These are phyloP conservation scores for Phocoena phocoena DNA, from an alignment of 2,113 vertebrate genomes.

Conservation along the genomic window DNA sequence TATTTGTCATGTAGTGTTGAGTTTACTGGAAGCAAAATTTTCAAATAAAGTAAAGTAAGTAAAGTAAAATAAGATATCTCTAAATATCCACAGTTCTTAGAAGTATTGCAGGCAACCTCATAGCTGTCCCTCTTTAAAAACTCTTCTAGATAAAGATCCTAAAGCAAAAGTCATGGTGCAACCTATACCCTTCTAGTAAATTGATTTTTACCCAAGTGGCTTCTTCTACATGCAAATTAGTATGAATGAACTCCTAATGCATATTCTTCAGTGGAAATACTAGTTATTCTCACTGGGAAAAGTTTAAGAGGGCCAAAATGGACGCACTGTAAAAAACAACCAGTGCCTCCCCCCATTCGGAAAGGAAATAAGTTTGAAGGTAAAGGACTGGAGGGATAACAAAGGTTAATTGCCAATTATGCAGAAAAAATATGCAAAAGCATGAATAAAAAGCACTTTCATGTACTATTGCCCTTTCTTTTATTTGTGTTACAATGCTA, in stretches of 20 bases:
- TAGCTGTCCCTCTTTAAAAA: not conserved
- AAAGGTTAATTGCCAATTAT: slow-evolving; percentile 75
- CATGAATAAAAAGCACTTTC: slow-evolving; percentile 57
- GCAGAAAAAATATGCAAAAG: slow-evolving; percentile 49
- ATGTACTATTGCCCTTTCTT: slow-evolving; percentile 55
- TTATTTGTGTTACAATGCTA: not conserved
- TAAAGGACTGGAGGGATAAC: slow-evolving; percentile 49
- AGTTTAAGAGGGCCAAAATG: slow-evolving; percentile 11
- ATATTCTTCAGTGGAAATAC: not conserved
- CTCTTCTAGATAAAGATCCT: not conserved
- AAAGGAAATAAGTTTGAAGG: slow-evolving; percentile 10
- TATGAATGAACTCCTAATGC: not conserved
- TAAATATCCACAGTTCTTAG: not conserved
- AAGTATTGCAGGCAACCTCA: not conserved
- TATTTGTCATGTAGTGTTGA: not conserved
- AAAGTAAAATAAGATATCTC: too few species aligned
- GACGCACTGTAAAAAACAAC: not conserved
- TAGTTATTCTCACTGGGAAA: not conserved
- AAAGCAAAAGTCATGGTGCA: not conserved
- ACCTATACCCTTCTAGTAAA: not conserved
- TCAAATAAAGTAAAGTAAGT: not conserved
- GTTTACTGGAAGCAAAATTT: slow-evolving; percentile 3
- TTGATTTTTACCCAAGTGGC: not conserved
- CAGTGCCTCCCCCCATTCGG: not conserved
- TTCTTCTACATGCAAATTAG: not conserved